These are phyloP conservation scores for Pimpla rufipes DNA, from an alignment of 2,888 invertebrate genomes.

Conservation along the genomic window DNA sequence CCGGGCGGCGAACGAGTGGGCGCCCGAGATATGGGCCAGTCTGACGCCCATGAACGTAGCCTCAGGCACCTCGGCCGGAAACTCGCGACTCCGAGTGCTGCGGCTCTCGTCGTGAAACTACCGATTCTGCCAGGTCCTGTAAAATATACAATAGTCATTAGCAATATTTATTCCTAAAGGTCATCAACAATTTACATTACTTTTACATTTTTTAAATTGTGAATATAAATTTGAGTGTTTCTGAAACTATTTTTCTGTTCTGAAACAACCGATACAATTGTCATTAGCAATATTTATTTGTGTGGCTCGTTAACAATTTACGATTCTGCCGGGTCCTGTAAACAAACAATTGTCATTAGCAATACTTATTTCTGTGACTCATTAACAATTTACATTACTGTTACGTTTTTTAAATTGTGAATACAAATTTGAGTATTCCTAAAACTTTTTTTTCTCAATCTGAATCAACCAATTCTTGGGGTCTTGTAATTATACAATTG, in stretches of 20 bases:
- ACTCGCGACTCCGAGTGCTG: constrained; percentile 64
- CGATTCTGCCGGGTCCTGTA: no score
- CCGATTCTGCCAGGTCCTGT: not conserved
- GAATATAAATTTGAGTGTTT: no score
- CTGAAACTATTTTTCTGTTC: no score
- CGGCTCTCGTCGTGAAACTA: constrained; percentile 28
- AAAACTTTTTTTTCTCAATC: no score
- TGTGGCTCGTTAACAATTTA: no score
- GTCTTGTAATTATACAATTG: no score
- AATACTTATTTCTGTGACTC: no score
- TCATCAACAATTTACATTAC: no score
- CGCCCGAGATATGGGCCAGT: constrained; percentile 82
- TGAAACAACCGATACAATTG: constrained; percentile 3
- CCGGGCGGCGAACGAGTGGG: constrained; percentile 77
- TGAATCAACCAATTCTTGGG: not conserved
- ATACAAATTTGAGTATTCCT: no score
- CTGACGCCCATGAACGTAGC: constrained; percentile 72
- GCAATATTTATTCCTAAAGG: no score
- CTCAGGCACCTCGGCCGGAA: constrained; percentile 64
- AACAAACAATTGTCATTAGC: no score
- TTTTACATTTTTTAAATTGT: no score
- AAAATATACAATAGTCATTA: constrained; percentile 24
- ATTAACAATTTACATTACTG: not conserved
- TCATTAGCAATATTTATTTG: not conserved
- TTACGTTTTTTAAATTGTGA: not conserved